Evolutionary conservation across 2,113 vertebrate species (phyloP), one percentile per base, ranked within the genome.

Genomic region (Callopanchax toddi): DNA sequence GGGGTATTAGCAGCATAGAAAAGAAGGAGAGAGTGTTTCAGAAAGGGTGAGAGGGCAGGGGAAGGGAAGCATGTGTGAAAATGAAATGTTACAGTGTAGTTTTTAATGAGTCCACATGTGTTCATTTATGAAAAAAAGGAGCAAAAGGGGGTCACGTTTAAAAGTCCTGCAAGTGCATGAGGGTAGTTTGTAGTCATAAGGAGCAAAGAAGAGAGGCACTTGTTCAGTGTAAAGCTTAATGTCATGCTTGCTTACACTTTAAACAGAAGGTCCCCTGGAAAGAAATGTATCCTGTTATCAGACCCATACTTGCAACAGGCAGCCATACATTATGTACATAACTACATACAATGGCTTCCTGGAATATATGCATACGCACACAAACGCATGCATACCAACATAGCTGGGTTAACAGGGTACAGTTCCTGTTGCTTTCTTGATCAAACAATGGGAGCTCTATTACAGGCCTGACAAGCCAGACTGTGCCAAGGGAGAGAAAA

Each of bases 361-460:
- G 67, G 68, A 67, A 76, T 62, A 46, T 56, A 69, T 21, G 53
- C 60, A 54, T 39, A 60, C 50, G 51, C 29, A 60, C 45, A 46
- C 65, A 67, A 22, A 67, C 73, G n/a, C 60, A 72, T 52, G 13
- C 70, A 83, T 67, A 69, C 67, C 50, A 23, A 59, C 67, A 77
- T 70, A 64, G 82, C 74, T 48, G 81, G 89, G 84, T 87, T 90
- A 87, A 72, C 74, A 77, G 82, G 82, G 86, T 90, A 86, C 78
- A 74, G 88, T 87, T 89, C 86, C 82, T 87, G 89, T 89, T 85
- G 89, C 86, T 81, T 87, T 75, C 74, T 75, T 77, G 78, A 83
- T 87, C 79, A 85, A 89, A 92, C 89, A 91, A 92, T 91, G 82
- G 84, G 69, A 80, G 86, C 89, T 91, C 76, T 91, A 89, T 91